A percentile compares a stretch with the other conserved stretches of the same genome.
Conservation (phyloP, 2,888 invertebrate genomes). For the Aporophyla nigra region DNA sequence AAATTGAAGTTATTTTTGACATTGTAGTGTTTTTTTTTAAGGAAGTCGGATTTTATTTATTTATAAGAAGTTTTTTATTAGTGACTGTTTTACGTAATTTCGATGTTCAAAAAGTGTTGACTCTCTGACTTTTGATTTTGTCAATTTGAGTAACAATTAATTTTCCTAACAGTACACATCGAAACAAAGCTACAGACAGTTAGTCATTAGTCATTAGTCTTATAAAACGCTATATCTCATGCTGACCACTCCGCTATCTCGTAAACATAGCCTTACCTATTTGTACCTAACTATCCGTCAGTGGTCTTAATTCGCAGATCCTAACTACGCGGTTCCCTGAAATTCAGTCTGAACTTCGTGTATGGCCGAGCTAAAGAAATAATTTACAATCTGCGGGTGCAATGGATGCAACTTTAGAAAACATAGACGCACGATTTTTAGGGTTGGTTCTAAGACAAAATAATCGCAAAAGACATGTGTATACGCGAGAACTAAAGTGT, state of each 20-base stretch:
- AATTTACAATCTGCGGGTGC: constrained; percentile 28
- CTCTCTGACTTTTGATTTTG: too few species aligned
- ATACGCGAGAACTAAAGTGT: not conserved
- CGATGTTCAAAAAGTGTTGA: too few species aligned
- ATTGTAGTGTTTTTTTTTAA: too few species aligned
- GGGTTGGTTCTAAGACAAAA: constrained; percentile 10
- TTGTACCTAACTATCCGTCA: constrained; percentile 7
- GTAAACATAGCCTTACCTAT: not conserved
- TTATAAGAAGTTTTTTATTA: too few species aligned
- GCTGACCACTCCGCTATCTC: too few species aligned
- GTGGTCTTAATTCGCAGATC: constrained; percentile 37
- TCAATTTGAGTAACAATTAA: not conserved
- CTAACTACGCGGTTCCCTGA: constrained; percentile 49
- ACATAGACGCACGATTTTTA: not conserved
- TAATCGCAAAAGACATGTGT: not conserved
- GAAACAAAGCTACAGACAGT: not conserved
- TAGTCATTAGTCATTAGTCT: not conserved
- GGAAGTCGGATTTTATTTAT: too few species aligned
- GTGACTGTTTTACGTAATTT: too few species aligned
- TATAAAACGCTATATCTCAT: not conserved
- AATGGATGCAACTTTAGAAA: constrained; percentile 12
- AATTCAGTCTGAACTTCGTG: constrained; percentile 29
- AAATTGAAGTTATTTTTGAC: too few species aligned
- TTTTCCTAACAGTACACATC: not conserved
- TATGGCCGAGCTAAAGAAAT: constrained; percentile 33